Percentiles rank a stretch among this genome's conserved stretches.
Evolutionary conservation across 92 coral and sea anemone genomes (phyloP).

Genomic region (Bergia sp.): DNA sequence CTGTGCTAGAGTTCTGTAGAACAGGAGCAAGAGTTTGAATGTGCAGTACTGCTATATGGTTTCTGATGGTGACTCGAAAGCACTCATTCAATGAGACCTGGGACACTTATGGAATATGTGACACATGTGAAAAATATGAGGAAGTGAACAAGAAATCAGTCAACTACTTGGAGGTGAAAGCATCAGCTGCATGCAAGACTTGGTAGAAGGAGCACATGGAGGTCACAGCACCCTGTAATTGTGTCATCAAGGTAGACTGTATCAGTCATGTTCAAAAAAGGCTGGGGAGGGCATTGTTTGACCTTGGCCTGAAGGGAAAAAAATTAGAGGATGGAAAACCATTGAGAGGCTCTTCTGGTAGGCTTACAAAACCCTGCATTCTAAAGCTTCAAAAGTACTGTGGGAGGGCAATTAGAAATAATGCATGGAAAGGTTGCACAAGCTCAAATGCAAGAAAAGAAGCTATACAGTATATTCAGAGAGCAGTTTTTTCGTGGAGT

Average conservation of each 20-base stretch:
- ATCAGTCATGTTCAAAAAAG: neutral
- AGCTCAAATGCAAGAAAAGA: neutral
- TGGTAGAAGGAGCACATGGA: neutral
- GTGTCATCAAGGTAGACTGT: neutral
- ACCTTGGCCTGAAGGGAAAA: neutral
- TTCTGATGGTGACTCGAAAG: neutral
- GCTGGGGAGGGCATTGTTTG: neutral
- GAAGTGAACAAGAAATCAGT: neutral
- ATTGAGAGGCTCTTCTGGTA: conserved; percentile 38
- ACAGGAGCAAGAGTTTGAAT: neutral
- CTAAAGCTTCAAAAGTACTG: conserved; percentile 54
- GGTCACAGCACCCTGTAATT: neutral
- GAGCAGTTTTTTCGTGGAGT: neutral
- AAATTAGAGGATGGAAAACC: conserved; percentile 63
- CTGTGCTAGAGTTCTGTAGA: too few relatives aligned
- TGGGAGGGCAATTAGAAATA: conserved; percentile 59
- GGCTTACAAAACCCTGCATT: conserved; percentile 50
- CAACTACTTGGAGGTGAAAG: neutral
- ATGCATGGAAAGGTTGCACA: conserved; percentile 44
- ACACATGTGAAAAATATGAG: neutral
- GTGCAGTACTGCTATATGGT: neutral
- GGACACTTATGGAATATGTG: neutral
- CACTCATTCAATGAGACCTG: neutral
- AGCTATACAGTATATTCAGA: conserved; percentile 34
- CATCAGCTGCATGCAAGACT: neutral